A percentile compares a stretch with the other conserved stretches of the same genome.
These are phyloP conservation scores for Aphidius gifuensis DNA, from an alignment of 1,140 invertebrate species.

Conservation along the genomic window DNA sequence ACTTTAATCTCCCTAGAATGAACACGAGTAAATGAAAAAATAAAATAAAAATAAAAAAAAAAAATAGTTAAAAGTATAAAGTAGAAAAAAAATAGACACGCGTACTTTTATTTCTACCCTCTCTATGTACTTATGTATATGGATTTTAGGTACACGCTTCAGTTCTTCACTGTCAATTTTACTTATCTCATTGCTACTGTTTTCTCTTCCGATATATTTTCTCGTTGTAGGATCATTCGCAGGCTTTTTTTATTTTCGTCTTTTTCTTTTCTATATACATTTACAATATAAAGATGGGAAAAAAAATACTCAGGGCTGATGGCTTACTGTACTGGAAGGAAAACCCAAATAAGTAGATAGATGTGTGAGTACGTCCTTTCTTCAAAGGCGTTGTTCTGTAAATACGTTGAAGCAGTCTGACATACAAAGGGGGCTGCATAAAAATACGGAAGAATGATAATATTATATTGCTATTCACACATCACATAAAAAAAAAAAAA, in stretches of 20 bases:
- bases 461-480: no score
- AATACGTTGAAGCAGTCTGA: conserved; percentile 9
- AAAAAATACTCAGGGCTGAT: not conserved
- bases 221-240: not conserved
- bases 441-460: no score
- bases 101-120: conserved; percentile 14
- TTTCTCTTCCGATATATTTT: not conserved
- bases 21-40: conserved; percentile 6
- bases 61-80: not conserved
- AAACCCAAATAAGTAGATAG: conserved; percentile 21
- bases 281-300: no score
- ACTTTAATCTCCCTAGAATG: no score
- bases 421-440: not conserved
- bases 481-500: no score
- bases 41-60: conserved; percentile 4
- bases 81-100: conserved; percentile 10
- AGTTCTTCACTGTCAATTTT: conserved; percentile 28
- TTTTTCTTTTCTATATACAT: not conserved
- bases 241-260: conserved; percentile 7
- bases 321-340: conserved; percentile 15
- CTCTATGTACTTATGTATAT: not conserved
- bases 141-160: conserved; percentile 14
- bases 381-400: conserved; percentile 15
- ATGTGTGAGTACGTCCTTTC: conserved; percentile 8
- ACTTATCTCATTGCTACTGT: conserved; percentile 21